These are phyloP conservation scores for Philopedon plagiatum DNA, from an alignment of 2,888 invertebrate species.

Conservation along the genomic window DNA sequence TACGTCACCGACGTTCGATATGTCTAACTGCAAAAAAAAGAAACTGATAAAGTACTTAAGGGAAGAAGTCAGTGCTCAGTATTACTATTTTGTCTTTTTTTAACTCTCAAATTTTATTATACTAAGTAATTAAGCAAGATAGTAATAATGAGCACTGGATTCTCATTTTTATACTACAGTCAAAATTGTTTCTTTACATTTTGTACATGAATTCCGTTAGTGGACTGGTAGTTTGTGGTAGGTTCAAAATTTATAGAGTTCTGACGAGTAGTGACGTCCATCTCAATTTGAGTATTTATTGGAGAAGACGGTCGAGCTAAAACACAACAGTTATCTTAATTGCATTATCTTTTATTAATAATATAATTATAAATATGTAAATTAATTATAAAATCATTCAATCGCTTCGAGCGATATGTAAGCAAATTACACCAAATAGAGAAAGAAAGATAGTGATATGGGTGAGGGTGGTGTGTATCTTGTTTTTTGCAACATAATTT, in stretches of 20 bases:
- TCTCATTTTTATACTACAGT: not conserved
- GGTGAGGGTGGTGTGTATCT: no score
- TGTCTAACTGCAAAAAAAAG: conserved; percentile 67
- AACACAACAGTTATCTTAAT: not conserved
- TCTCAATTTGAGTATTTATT: conserved; percentile 72
- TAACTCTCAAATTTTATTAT: no score
- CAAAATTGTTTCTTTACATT: conserved; percentile 67
- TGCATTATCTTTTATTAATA: not conserved
- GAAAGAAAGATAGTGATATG: no score
- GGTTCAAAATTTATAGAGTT: conserved; percentile 74
- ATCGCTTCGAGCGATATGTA: no score
- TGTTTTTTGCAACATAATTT: no score
- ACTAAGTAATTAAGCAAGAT: no score
- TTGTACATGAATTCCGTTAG: conserved; percentile 77
- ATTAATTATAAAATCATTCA: no score
- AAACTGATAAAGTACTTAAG: no score
- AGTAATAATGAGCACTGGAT: no score
- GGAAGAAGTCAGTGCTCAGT: no score
- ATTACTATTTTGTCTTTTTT: no score
- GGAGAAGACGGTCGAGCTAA: conserved; percentile 68
- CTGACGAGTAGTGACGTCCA: conserved; percentile 74
- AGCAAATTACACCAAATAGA: no score
- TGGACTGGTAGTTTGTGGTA: conserved; percentile 72
- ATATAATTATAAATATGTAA: not conserved
- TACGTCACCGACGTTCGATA: conserved; percentile 75